These are phyloP conservation scores for Calliphora vicina DNA, from an alignment of 1,140 invertebrate species.

Conservation along the genomic window DNA sequence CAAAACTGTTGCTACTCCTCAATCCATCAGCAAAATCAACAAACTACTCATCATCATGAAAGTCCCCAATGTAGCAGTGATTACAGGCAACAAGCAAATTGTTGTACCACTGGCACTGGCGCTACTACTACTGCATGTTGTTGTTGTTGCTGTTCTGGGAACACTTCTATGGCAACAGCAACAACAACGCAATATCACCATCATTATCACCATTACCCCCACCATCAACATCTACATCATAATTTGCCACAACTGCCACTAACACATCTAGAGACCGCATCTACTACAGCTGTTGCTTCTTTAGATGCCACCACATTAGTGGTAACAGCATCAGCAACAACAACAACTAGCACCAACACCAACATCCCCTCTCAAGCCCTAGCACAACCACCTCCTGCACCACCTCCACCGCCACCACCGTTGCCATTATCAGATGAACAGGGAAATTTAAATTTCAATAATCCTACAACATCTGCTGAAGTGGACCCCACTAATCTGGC, in stretches of 20 bases:
- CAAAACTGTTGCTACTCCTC: slow-evolving; percentile 17
- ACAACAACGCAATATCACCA: not conserved
- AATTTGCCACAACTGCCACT: slow-evolving; percentile 32
- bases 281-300: slow-evolving; percentile 17
- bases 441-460: not conserved
- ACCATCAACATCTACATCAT: slow-evolving; percentile 8
- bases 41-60: not conserved
- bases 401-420: slow-evolving; percentile 12
- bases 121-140: not conserved
- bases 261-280: not conserved
- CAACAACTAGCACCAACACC: not conserved
- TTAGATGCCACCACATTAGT: not conserved
- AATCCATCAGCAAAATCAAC: slow-evolving; percentile 2
- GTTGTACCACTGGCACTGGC: not conserved
- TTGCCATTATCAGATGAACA: slow-evolving; percentile 19
- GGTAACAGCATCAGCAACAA: not conserved
- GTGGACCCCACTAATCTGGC: not conserved
- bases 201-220: too few species aligned
- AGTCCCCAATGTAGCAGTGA: not conserved
- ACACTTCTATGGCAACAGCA: not conserved
- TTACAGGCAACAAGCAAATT: not conserved
- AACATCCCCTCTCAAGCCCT: not conserved
- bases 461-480: slow-evolving; percentile 26
- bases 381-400: not conserved
- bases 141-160: not conserved